phyloP scores from a whole-genome alignment of 2,888 invertebrate genomes.

The Brachylomia viminalis region DNA sequence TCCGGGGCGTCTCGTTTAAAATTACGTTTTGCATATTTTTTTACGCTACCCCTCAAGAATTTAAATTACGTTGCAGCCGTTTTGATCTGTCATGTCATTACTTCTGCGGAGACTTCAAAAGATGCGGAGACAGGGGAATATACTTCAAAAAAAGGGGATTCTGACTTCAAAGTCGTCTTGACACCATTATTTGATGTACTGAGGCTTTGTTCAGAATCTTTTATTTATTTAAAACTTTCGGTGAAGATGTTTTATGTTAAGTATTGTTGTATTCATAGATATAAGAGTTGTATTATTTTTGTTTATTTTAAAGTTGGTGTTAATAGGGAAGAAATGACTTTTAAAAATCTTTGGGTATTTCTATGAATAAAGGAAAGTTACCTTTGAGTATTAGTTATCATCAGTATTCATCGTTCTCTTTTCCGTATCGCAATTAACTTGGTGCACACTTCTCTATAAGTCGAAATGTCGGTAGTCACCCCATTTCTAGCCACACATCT shows the following conservation, averaged over 20 bases:
- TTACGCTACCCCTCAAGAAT: constrained; percentile 36
- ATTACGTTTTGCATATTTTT: constrained; percentile 58
- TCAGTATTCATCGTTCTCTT: not conserved
- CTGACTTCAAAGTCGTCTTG: constrained; percentile 20
- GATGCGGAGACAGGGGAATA: constrained; percentile 2
- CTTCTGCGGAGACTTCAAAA: constrained; percentile 46
- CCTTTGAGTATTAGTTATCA: not conserved
- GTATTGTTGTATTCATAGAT: too few relatives aligned
- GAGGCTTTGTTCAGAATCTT: constrained; percentile 38
- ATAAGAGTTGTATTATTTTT: not conserved
- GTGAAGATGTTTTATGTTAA: not conserved
- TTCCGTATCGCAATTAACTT: too few relatives aligned
- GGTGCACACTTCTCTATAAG: too few relatives aligned
- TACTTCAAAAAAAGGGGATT: constrained; percentile 26
- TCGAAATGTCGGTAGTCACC: too few relatives aligned
- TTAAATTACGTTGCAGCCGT: constrained; percentile 55
- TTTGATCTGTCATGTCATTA: constrained; percentile 56
- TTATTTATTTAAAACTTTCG: constrained; percentile 31
- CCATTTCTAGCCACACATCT: too few relatives aligned
- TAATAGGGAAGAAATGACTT: not conserved
- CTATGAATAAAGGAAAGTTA: not conserved
- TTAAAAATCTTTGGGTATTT: not conserved
- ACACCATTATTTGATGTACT: constrained; percentile 36
- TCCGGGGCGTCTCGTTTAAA: constrained; percentile 45
- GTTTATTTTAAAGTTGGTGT: not conserved